Evolutionary conservation across 2,113 vertebrate genomes (phyloP), one percentile per base, ranked within the genome.

Genomic region (Benitochromis conjunctus): DNA sequence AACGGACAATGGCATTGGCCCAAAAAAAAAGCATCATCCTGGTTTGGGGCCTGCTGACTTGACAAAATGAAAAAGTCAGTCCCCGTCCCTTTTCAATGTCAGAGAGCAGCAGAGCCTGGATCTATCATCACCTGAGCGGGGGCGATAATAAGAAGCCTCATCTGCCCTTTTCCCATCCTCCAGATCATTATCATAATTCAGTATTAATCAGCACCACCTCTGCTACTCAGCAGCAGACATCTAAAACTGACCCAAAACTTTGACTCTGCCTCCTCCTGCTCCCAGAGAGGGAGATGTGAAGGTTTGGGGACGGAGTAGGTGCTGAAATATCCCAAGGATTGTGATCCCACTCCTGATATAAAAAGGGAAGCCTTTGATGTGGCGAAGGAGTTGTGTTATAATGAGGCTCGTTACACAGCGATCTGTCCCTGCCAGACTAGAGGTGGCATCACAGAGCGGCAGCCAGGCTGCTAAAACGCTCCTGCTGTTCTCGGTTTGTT

Each of bases 181-280:
- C 81, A 80, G 79, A 91, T 91, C 87, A 91, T 94, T 94, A 94
- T 92, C 93, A 95, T 94, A 92, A 94, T 91, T 93, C 79, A 66
- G 91, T 91, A 92, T 94, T 94, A 93, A 95, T 94, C 88, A 92
- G 85, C 29, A 14, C 85, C 46, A 24, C 90, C 88, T 90, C 81
- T 8, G 13, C 82, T 62, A 55, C 86, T 81, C 89, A 51, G 66
- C 90, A 83, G 84, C 81, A 79, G 21, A 86, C 89, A 94, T 93
- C 89, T 89, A 86, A 93, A 92, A 93, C 86, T 92, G 89, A 92
- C 92, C 92, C 88, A 85, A 94, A 92, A 93, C 81, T 84, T 80
- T 88, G 79, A 85, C 88, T 89, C 66, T 87, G 31, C 79, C 66
- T 86, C 38, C 86, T 82, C 80, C 24, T 79, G 82, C 89, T 81